A percentile compares a stretch with the other conserved stretches of the same genome.
Evolutionary conservation across 2,797 vertebrate genomes (phyloP).

Genomic region (Microctenopoma lineatum): DNA sequence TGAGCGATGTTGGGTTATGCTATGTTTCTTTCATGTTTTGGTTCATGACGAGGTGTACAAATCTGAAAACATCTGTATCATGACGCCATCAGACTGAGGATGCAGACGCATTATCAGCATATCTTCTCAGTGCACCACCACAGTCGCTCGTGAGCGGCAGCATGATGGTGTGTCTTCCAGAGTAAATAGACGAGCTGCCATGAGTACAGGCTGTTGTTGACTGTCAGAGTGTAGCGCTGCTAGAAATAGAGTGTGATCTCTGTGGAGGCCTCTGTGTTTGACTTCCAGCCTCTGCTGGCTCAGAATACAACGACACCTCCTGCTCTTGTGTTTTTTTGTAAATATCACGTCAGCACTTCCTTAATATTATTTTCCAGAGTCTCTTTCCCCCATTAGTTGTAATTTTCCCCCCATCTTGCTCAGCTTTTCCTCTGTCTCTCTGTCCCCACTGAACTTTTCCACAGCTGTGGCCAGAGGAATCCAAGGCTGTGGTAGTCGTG

Average conservation of each 20-base stretch:
- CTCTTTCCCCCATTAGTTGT: slow-evolving; percentile 10
- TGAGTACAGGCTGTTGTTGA: slow-evolving; percentile 62
- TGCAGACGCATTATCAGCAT: neutral
- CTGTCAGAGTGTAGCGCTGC: slow-evolving; percentile 49
- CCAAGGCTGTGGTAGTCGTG: slow-evolving; percentile 43
- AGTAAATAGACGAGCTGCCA: slow-evolving; percentile 58
- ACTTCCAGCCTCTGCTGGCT: slow-evolving; percentile 40
- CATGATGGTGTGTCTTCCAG: slow-evolving; percentile 27
- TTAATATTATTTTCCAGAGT: slow-evolving; percentile 50
- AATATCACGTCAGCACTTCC: slow-evolving; percentile 20
- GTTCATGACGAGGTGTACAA: slow-evolving; percentile 15
- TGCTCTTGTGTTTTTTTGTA: slow-evolving; percentile 14
- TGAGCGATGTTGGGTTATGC: no score
- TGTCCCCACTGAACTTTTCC: slow-evolving; percentile 70
- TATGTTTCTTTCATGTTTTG: slow-evolving; percentile 16
- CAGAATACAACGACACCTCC: neutral
- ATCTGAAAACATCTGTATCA: slow-evolving; percentile 74
- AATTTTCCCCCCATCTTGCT: slow-evolving; percentile 46
- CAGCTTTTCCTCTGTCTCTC: slow-evolving; percentile 22
- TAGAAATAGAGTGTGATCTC: slow-evolving; percentile 68
- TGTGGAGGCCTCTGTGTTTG: slow-evolving; percentile 53
- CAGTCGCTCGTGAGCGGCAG: no score
- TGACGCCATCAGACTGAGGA: slow-evolving; percentile 23
- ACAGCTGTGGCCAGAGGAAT: slow-evolving; percentile 78
- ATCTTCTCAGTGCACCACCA: neutral